These are phyloP conservation scores for Laspeyria flexula DNA, from an alignment of 2,888 invertebrate genomes.

Conservation along the genomic window DNA sequence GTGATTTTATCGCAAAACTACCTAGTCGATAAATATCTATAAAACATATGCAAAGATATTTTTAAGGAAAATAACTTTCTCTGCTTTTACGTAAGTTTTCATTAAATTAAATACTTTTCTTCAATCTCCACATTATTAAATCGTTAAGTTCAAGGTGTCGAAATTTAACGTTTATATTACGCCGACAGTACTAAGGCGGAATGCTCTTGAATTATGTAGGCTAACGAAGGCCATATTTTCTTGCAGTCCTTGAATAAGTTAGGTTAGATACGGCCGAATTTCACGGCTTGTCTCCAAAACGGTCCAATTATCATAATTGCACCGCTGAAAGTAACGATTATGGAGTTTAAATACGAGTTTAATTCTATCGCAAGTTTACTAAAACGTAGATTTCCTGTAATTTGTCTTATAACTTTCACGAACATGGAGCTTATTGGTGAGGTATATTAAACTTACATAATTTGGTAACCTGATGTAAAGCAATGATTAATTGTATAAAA, in stretches of 20 bases:
- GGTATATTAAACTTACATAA: too few relatives aligned
- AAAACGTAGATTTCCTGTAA: slow-evolving; percentile 19
- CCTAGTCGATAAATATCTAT: too few relatives aligned
- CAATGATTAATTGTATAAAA: too few relatives aligned
- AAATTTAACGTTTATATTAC: slow-evolving; percentile 22
- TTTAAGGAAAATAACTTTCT: too few relatives aligned
- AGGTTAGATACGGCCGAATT: slow-evolving; percentile 5
- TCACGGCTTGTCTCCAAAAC: slow-evolving; percentile 24
- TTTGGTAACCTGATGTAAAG: too few relatives aligned
- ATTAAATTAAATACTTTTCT: not conserved
- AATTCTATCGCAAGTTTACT: slow-evolving; percentile 20
- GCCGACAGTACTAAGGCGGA: not conserved
- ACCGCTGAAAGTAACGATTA: slow-evolving; percentile 24
- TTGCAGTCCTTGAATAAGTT: slow-evolving; percentile 25
- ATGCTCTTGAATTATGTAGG: slow-evolving; percentile 19
- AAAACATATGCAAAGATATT: too few relatives aligned
- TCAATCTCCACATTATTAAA: slow-evolving; percentile 1
- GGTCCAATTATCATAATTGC: slow-evolving; percentile 35
- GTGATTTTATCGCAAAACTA: too few relatives aligned
- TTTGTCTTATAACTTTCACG: slow-evolving; percentile 6
- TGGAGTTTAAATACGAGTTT: slow-evolving; percentile 7
- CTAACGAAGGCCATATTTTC: slow-evolving; percentile 28
- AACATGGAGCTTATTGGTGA: not conserved
- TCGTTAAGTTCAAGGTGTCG: not conserved
- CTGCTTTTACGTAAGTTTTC: too few relatives aligned